A percentile compares a stretch with the other conserved stretches of the same genome.
phyloP scores from a whole-genome alignment of 2,797 vertebrate genomes.

The Allobates femoralis region DNA sequence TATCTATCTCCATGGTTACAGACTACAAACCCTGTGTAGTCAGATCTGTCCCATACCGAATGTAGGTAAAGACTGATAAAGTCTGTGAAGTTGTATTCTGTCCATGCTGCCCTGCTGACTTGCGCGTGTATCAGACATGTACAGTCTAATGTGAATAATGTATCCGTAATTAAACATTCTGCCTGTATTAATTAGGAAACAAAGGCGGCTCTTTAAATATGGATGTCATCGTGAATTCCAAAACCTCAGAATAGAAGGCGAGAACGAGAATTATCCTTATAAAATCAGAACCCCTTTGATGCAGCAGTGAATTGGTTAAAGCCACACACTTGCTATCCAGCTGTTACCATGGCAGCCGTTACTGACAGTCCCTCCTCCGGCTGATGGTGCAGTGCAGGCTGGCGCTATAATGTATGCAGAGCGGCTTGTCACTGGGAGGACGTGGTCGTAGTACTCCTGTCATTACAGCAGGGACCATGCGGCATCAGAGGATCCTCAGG shows the following conservation, averaged over 20 bases:
- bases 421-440: background rate
- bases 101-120: background rate
- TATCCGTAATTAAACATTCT: background rate
- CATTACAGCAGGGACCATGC: background rate
- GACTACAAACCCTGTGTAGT: background rate
- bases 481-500: background rate
- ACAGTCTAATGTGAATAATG: background rate
- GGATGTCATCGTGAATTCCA: background rate
- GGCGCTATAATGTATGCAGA: constrained; percentile 23
- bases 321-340: constrained; percentile 3
- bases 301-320: constrained; percentile 28
- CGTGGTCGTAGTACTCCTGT: background rate
- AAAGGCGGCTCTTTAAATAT: background rate
- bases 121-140: background rate
- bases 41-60: background rate
- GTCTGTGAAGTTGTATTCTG: background rate
- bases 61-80: background rate
- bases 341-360: constrained; percentile 44
- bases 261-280: background rate
- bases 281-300: background rate
- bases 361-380: constrained; percentile 13
- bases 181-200: background rate
- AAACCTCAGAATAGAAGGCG: background rate
- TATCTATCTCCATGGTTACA: background rate
- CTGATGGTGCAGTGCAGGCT: constrained; percentile 45